Percentiles rank a stretch among this genome's conserved stretches.
These are phyloP conservation scores for Stenichneumon culpator DNA, from an alignment of 2,888 invertebrate species.

Conservation along the genomic window DNA sequence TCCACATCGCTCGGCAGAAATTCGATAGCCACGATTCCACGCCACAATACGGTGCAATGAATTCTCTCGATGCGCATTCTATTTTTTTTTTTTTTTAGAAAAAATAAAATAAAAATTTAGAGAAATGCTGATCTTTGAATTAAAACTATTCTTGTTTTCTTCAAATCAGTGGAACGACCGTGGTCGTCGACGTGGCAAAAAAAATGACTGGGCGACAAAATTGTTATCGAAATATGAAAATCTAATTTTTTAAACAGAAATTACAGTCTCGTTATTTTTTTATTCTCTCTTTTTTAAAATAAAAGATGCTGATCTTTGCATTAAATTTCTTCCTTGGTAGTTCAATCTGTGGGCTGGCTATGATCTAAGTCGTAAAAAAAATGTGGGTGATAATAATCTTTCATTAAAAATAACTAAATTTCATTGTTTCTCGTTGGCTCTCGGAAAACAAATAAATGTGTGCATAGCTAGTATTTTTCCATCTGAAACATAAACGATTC, in stretches of 20 bases:
- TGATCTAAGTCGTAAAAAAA: no score
- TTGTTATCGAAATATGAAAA: neutral
- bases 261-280: neutral
- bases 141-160: neutral
- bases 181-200: neutral
- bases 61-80: slow-evolving; percentile 26
- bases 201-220: neutral
- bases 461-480: no score
- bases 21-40: slow-evolving; percentile 27
- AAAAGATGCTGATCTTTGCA: neutral
- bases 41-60: neutral
- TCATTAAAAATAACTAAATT: neutral
- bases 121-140: neutral
- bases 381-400: no score
- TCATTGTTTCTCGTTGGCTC: neutral
- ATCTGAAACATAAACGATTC: no score
- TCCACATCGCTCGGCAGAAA: slow-evolving; percentile 32
- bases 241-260: neutral
- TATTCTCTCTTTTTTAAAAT: neutral
- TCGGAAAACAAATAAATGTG: no score
- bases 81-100: slow-evolving; percentile 1
- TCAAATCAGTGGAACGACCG: neutral
- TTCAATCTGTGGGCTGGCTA: no score
- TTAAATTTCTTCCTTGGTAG: no score
- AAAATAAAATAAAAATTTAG: neutral